Percentiles rank a stretch among this genome's conserved stretches.
phyloP scores from a whole-genome alignment of 2,113 vertebrate genomes.

The Neofelis nebulosa region DNA sequence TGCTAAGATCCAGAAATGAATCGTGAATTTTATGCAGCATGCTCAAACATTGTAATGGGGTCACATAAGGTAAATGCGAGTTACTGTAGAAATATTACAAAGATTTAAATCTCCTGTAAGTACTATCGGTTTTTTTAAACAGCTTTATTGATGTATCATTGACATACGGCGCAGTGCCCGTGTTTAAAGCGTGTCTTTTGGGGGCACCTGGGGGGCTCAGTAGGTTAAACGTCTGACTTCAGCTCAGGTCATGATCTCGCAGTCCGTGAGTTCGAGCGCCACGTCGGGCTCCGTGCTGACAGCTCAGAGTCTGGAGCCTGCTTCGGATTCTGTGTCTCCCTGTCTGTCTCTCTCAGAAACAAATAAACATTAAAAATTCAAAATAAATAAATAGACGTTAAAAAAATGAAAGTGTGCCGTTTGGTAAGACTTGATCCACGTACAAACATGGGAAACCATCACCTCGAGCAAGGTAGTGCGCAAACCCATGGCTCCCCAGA shows the following conservation, averaged over 20 bases:
- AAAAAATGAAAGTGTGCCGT: neutral
- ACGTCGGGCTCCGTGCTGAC: too few relatives aligned
- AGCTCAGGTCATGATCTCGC: too few relatives aligned
- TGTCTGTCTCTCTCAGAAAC: too few relatives aligned
- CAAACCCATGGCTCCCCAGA: neutral
- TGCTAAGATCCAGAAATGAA: neutral
- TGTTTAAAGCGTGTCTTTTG: neutral
- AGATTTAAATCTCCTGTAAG: neutral
- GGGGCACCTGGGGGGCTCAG: too few relatives aligned
- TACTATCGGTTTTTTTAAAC: neutral
- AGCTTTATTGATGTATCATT: neutral
- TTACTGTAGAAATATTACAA: neutral
- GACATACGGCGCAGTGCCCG: rapidly evolving
- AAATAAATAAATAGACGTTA: too few relatives aligned
- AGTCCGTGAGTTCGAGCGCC: too few relatives aligned
- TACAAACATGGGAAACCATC: neutral
- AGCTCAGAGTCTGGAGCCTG: too few relatives aligned
- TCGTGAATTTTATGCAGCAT: neutral
- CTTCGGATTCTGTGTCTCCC: too few relatives aligned
- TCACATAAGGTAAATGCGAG: neutral
- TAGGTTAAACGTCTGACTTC: too few relatives aligned
- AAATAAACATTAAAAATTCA: too few relatives aligned
- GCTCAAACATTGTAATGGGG: neutral
- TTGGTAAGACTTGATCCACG: neutral
- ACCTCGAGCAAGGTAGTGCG: neutral